These are phyloP conservation scores for Erebia aethiops DNA, from an alignment of 2,888 invertebrate genomes.

Conservation along the genomic window DNA sequence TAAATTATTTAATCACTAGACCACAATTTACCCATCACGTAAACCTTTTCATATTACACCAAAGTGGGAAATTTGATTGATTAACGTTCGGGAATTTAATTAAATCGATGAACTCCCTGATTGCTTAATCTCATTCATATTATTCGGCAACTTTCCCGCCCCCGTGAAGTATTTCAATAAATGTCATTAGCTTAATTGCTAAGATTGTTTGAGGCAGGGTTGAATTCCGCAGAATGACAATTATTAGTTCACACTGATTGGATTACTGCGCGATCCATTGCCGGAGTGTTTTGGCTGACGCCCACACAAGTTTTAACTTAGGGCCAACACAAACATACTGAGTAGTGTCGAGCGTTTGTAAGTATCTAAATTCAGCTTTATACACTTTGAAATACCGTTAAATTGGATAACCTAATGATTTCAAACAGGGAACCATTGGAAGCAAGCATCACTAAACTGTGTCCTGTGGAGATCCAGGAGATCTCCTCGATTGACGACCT, in stretches of 20 bases:
- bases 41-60: background rate
- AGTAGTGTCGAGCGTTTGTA: too few species aligned
- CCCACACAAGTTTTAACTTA: too few species aligned
- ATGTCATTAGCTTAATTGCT: constrained; percentile 60
- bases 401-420: too few species aligned
- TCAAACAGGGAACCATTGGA: too few species aligned
- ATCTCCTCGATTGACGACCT: too few species aligned
- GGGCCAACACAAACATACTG: too few species aligned
- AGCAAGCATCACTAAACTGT: too few species aligned
- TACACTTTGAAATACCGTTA: too few species aligned
- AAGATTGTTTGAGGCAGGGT: constrained; percentile 40
- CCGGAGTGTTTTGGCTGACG: constrained; percentile 5
- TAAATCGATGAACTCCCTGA: constrained; percentile 55
- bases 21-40: too few species aligned
- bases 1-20: too few species aligned
- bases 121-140: constrained; percentile 61
- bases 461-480: too few species aligned
- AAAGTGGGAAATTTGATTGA: constrained; percentile 38
- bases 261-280: constrained; percentile 20
- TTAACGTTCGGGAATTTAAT: constrained; percentile 47
- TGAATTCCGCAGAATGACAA: constrained; percentile 31
- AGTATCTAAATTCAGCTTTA: too few species aligned
- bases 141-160: constrained; percentile 40
- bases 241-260: constrained; percentile 26
- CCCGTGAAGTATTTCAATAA: constrained; percentile 64